These are phyloP conservation scores for Perca flavescens DNA, from an alignment of 2,113 vertebrate genomes.

Conservation along the genomic window DNA sequence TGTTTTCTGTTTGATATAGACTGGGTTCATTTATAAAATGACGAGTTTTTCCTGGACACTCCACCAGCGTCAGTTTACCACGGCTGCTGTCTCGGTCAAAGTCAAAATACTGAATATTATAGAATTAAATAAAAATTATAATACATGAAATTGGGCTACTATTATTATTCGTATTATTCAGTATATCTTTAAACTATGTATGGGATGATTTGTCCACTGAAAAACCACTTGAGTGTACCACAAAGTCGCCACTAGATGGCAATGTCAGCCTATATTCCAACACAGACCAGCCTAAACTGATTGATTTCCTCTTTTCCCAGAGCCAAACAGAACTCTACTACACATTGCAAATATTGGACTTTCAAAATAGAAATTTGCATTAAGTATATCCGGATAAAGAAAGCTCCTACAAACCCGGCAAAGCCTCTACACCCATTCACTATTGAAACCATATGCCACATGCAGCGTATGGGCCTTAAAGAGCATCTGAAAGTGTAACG, in stretches of 20 bases:
- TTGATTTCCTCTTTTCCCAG: slow-evolving; percentile 2
- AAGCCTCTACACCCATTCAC: not conserved
- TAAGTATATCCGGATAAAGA: not conserved
- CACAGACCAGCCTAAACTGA: not conserved
- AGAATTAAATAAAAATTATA: not conserved
- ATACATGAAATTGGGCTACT: too few relatives aligned
- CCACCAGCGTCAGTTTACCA: not conserved
- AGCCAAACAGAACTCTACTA: not conserved
- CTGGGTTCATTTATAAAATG: not conserved
- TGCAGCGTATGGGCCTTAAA: not conserved
- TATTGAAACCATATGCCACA: not conserved
- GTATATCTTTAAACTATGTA: not conserved
- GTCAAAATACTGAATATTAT: not conserved
- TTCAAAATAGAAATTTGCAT: not conserved
- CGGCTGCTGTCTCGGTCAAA: not conserved
- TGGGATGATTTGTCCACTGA: not conserved
- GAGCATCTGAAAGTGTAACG: not conserved
- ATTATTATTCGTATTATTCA: slow-evolving; percentile 1
- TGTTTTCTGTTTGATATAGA: not conserved
- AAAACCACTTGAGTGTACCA: not conserved
- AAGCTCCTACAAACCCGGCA: not conserved
- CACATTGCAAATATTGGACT: not conserved
- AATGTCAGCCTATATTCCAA: slow-evolving; percentile 52
- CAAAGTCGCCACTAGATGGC: slow-evolving; percentile 74
- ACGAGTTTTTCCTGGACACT: not conserved